Base-by-base conservation (phyloP, 2,113 vertebrate species). In the Aramus guarauna region DNA sequence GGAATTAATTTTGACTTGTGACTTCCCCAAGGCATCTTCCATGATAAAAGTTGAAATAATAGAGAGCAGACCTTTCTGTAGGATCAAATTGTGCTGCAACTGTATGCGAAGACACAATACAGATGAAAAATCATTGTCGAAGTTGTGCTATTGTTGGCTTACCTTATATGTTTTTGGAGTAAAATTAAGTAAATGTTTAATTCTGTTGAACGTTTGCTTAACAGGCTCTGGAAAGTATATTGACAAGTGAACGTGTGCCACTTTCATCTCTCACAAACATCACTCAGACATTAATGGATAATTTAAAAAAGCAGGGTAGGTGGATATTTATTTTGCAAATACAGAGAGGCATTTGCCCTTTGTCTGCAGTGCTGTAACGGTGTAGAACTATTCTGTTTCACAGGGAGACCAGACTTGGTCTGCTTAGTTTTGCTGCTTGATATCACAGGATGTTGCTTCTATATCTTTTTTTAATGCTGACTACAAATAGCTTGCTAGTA, bases 141-240 rank as follows among this genome's bases (percentile, higher is more conserved):
- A 58, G 16, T 63, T 92, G n/a, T 75, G 16, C 39, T 80, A 0
- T 48, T 94, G 29, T 69, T 86, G 30, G 17, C 45, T 72, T 59
- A 77, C 20, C 8, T 87, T 93, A 9, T 2, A 8, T 81, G 29
- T 41, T 93, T 86, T 74, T 83, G 73, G 26, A 69, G 5, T 63
- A 77, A 80, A 56, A 62, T 55, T 66, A 83, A 93, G 12, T 27
- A 63, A 87, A 68, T 91, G 37, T 88, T 63, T 89, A 50, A 43
- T 93, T 63, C 60, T 86, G 8, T 64, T 94, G 30, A 34, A 80
- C 55, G 30, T 97, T 89, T 82, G 22, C 43, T 56, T 94, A 91
- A 92, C 92, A 99, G 99, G 99, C 99, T 63, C 95, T 99, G 96
- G 99, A 99, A 97, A 99, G 98, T 96, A 97, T 99, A 95, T 96